Percentiles rank a stretch among this genome's conserved stretches.
Conservation (phyloP, 2,888 invertebrate species). For the Charanyca ferruginea region DNA sequence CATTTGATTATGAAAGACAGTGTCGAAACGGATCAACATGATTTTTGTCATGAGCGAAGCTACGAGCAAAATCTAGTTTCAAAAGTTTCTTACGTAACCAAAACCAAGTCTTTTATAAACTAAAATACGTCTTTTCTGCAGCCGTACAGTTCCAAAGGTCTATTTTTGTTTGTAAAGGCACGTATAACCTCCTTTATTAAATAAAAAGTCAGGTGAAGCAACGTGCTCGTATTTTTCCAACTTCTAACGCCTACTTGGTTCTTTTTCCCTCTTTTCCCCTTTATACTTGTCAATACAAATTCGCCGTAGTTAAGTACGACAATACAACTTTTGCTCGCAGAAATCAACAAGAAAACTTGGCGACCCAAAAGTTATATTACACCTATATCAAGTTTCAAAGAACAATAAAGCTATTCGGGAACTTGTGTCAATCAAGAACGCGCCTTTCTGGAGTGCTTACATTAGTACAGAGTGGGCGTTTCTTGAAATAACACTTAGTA, state of each 20-base stretch:
- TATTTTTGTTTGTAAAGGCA: slow-evolving; percentile 35
- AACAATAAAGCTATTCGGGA: slow-evolving; percentile 69
- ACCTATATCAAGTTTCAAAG: slow-evolving; percentile 72
- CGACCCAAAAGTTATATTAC: slow-evolving; percentile 78
- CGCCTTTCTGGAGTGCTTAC: slow-evolving; percentile 44
- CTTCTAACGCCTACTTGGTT: slow-evolving; percentile 29
- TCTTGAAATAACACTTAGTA: slow-evolving; percentile 28
- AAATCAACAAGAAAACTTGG: slow-evolving; percentile 68
- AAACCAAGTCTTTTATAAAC: background rate
- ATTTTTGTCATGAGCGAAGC: no score
- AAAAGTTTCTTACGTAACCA: background rate
- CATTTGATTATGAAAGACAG: no score
- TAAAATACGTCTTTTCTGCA: background rate
- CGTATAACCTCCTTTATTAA: slow-evolving; percentile 37
- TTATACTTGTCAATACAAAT: slow-evolving; percentile 60
- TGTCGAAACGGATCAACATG: no score
- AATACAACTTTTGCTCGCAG: slow-evolving; percentile 69
- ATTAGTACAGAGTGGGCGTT: slow-evolving; percentile 31
- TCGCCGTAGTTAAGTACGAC: slow-evolving; percentile 51
- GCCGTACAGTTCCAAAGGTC: background rate
- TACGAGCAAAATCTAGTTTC: background rate
- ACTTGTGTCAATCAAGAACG: slow-evolving; percentile 71
- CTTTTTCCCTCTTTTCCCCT: slow-evolving; percentile 48
- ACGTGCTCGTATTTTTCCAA: slow-evolving; percentile 43
- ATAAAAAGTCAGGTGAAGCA: slow-evolving; percentile 39